phyloP scores from a whole-genome alignment of 1,140 invertebrate species.

The Diabrotica undecimpunctata region DNA sequence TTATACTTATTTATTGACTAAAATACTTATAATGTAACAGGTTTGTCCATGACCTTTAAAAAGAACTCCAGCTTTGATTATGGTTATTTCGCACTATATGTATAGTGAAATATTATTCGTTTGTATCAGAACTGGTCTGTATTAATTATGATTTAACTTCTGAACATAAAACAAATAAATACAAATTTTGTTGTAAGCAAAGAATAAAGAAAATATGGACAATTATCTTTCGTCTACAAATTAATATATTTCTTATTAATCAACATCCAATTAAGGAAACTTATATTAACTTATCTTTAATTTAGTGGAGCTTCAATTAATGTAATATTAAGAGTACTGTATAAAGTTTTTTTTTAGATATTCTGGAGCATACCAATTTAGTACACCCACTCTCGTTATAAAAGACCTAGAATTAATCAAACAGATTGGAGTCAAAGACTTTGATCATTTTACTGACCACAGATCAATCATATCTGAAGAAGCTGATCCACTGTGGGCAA shows the following conservation, averaged over 20 bases:
- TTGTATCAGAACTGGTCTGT: neutral
- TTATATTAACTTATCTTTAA: no score
- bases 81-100: neutral
- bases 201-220: no score
- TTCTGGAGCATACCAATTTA: slow-evolving; percentile 48
- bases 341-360: slow-evolving; percentile 32
- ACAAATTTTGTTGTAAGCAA: no score
- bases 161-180: no score
- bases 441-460: slow-evolving; percentile 51
- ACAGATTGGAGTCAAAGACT: slow-evolving; percentile 52
- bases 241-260: neutral
- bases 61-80: neutral
- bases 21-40: no score
- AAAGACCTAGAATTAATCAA: slow-evolving; percentile 51
- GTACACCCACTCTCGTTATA: slow-evolving; percentile 45
- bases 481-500: slow-evolving; percentile 52
- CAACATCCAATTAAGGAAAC: neutral
- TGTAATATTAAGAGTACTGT: neutral
- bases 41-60: no score
- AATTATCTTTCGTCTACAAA: neutral
- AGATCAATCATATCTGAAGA: slow-evolving; percentile 48
- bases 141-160: neutral
- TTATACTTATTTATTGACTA: no score
- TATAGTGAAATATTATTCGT: neutral
- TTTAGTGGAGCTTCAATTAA: neutral